Evolutionary conservation across 1,140 invertebrate genomes (phyloP), one percentile per base, ranked within the genome.

Genomic region (Drosophila chauvacae): DNA sequence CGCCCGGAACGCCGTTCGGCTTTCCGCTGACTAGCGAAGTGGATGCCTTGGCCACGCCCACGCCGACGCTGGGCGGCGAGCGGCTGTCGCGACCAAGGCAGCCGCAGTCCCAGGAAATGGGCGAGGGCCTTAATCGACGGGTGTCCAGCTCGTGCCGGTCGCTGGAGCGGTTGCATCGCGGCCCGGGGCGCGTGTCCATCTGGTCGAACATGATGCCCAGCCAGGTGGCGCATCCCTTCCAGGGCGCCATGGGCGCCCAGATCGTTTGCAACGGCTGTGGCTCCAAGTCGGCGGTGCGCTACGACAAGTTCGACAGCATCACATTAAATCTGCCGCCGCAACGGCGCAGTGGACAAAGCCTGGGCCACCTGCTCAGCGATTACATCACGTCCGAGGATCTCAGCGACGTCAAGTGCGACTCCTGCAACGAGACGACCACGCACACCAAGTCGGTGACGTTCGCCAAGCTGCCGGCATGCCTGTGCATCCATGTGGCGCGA

Each of bases 261-360:
- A 94, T 97, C 41, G 94, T 96, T 66, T 98, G 97, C 92, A 96
- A 95, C 28, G 94, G 95, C 33, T 98, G 97, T 93, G 95, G 95
- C 18, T 95, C 95, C 92, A 97, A 97, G 95, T 96, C 96, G 80
- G 95, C 96, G 0, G 95, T 98, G 13, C 95, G 96, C 18, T 98
- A 97, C 91, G 97, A 98, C 91, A 97, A 97, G 88, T 97, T 98
- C 87, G 97, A 98, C 92, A 97, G 96, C 85, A 93, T 98, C 20
- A 97, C 97, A 0, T 92, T 98, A 23, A 94, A 94, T 55, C 91
- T 97, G 45, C 96, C 96, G 30, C 92, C 94, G n/a, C 91, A 93
- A 23, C 93, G 93, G 42, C 78, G 88, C 0, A 73, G 80, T 1
- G 90, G 91, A 0, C 59, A 92, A 28, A 92, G 92, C 41, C 45